Percentiles rank a stretch among this genome's conserved stretches.
These are phyloP conservation scores for Lithosia quadra DNA, from an alignment of 2,888 invertebrate species.

Conservation along the genomic window DNA sequence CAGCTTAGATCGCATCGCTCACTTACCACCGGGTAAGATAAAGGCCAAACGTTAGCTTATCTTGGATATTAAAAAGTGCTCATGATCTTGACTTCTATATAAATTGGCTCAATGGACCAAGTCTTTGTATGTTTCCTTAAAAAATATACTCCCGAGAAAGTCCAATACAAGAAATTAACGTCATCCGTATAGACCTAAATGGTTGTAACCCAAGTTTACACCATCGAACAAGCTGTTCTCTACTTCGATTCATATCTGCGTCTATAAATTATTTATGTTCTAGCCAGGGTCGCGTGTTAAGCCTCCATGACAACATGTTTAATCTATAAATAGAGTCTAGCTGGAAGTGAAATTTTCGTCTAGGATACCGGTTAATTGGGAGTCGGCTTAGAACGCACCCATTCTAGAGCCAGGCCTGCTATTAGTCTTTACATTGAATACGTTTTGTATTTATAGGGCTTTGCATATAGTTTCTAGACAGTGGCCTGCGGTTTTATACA, in stretches of 20 bases:
- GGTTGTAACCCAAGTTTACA: slow-evolving; percentile 7
- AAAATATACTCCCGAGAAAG: not conserved
- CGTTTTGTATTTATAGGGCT: not conserved
- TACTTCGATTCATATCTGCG: slow-evolving; percentile 26
- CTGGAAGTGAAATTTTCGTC: slow-evolving; percentile 11
- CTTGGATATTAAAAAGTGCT: too few species aligned
- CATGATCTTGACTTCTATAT: too few species aligned
- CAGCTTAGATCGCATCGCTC: too few species aligned
- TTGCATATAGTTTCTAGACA: not conserved
- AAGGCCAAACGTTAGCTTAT: too few species aligned
- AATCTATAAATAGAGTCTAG: slow-evolving; percentile 20
- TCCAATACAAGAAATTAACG: not conserved
- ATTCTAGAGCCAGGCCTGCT: not conserved
- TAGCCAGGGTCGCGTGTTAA: slow-evolving; percentile 37
- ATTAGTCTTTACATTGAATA: not conserved
- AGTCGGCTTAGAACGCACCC: not conserved
- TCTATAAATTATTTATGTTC: slow-evolving; percentile 44
- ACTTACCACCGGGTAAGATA: too few species aligned
- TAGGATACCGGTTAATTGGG: slow-evolving; percentile 7
- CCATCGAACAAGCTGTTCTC: slow-evolving; percentile 4
- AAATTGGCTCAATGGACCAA: too few species aligned
- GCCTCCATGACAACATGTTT: slow-evolving; percentile 35
- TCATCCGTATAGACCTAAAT: not conserved
- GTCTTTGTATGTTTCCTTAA: not conserved
- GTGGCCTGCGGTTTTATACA: not conserved